Evolutionary conservation across 2,113 vertebrate species (phyloP).

Genomic region (Procavia capensis): DNA sequence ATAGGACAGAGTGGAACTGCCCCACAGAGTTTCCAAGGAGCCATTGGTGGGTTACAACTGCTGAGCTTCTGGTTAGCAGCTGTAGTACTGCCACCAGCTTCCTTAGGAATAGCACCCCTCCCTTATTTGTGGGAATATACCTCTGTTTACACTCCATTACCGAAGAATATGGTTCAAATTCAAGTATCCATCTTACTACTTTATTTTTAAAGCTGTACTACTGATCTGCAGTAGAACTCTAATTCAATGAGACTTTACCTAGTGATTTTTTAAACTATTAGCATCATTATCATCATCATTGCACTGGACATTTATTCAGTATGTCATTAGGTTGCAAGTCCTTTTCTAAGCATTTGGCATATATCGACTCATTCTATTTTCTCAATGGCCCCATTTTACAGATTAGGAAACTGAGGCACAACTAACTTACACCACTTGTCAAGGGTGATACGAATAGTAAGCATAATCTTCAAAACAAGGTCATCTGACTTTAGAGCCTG

Average conservation of each 20-base stretch:
- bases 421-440: not conserved
- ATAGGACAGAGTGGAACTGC: too few relatives aligned
- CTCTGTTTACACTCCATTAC: fast-evolving
- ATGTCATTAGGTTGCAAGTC: not conserved
- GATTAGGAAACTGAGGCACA: not conserved
- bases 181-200: not conserved
- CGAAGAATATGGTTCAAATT: not conserved
- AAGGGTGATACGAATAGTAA: not conserved
- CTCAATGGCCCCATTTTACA: not conserved
- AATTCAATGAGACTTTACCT: not conserved
- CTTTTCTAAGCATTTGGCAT: not conserved
- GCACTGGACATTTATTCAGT: not conserved
- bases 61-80: too few relatives aligned
- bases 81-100: too few relatives aligned
- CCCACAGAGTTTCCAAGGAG: too few relatives aligned
- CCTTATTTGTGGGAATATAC: not conserved
- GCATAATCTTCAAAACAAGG: not conserved
- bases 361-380: not conserved
- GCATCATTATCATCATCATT: not conserved
- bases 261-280: not conserved
- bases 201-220: not conserved
- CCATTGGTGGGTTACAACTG: too few relatives aligned
- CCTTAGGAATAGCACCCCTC: not conserved
- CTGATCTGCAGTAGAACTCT: not conserved
- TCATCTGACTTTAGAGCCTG: not conserved